Evolutionary conservation across 2,797 vertebrate genomes (phyloP).

Genomic region (Gila robusta): DNA sequence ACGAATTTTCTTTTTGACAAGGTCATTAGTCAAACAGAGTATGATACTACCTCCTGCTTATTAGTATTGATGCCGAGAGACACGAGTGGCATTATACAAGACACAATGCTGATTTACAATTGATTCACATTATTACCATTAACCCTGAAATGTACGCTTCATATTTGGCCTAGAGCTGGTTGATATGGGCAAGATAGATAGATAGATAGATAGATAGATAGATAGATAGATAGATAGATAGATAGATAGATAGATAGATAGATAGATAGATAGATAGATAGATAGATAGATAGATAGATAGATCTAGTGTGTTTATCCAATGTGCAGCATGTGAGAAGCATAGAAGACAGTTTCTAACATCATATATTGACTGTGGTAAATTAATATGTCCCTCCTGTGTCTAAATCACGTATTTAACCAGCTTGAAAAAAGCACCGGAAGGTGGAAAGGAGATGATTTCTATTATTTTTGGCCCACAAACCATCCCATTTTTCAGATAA

Average conservation of each 20-base stretch:
- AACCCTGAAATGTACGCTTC: constrained; percentile 15
- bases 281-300: too few species aligned
- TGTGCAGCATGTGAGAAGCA: background rate
- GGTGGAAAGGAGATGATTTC: constrained; percentile 17
- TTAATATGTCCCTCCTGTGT: background rate
- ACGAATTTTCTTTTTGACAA: constrained; percentile 44
- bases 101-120: constrained; percentile 36
- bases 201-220: too few species aligned
- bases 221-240: too few species aligned
- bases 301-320: background rate
- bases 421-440: background rate
- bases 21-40: constrained; percentile 52
- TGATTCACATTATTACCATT: constrained; percentile 33
- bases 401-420: background rate
- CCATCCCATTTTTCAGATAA: constrained; percentile 9
- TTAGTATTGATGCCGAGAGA: constrained; percentile 41
- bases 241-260: too few species aligned
- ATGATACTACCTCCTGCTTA: constrained; percentile 44
- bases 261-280: too few species aligned
- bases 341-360: background rate
- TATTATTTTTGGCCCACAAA: constrained; percentile 25
- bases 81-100: constrained; percentile 21
- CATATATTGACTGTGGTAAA: constrained; percentile 10
- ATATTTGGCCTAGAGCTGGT: background rate
- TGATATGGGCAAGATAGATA: too few species aligned